Conservation (phyloP, 1,140 invertebrate species). For the Eufriesea mexicana region DNA sequence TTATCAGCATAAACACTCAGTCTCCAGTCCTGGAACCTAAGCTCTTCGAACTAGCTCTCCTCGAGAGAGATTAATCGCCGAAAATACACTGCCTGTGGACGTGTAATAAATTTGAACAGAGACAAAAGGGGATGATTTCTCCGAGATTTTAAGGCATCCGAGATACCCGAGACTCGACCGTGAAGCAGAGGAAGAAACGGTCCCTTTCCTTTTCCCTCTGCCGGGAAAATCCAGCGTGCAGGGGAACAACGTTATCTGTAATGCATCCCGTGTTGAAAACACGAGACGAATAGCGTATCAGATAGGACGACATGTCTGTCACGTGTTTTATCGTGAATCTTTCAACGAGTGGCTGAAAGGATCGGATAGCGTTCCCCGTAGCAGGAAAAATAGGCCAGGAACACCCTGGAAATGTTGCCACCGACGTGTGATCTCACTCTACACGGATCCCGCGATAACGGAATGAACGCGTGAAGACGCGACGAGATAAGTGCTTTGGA, state of each 20-base stretch:
- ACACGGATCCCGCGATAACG: not conserved
- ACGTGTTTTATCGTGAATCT: slow-evolving; percentile 35
- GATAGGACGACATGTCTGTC: slow-evolving; percentile 12
- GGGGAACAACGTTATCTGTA: not conserved
- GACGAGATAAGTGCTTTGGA: not conserved
- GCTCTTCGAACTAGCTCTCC: too few species aligned
- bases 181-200: too few species aligned
- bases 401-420: not conserved
- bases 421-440: not conserved
- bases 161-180: too few species aligned
- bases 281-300: slow-evolving; percentile 16
- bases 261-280: not conserved
- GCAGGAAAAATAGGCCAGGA: slow-evolving; percentile 9
- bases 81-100: too few species aligned
- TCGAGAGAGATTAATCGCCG: too few species aligned
- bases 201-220: not conserved
- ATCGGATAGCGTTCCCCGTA: slow-evolving; percentile 12
- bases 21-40: too few species aligned
- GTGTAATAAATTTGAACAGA: too few species aligned
- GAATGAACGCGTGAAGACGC: not conserved
- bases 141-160: too few species aligned
- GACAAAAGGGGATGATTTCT: too few species aligned
- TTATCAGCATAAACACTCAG: too few species aligned
- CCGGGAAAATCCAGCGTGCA: not conserved
- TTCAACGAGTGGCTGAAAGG: slow-evolving; percentile 29